phyloP scores from a whole-genome alignment of 2,888 invertebrate species.

The Drosophila koepferae region DNA sequence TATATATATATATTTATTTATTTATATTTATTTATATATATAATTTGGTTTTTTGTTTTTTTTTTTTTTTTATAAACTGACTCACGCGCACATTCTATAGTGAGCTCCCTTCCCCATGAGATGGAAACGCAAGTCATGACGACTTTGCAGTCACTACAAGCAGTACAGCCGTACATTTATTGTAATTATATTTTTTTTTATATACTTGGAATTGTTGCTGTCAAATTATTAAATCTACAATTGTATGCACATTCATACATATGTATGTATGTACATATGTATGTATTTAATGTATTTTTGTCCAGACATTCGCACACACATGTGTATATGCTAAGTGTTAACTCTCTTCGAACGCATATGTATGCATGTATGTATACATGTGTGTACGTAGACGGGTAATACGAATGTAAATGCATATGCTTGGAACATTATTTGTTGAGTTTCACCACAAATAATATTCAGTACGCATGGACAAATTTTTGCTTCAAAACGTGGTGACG shows the following conservation, averaged over 20 bases:
- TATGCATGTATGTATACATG: neutral
- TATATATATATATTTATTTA: no score
- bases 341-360: neutral
- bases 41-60: no score
- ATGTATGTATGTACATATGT: neutral
- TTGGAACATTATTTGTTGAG: constrained; percentile 2
- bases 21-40: no score
- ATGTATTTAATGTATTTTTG: neutral
- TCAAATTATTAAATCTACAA: constrained; percentile 3
- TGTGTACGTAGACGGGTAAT: neutral
- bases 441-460: constrained; percentile 19
- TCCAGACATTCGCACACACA: neutral
- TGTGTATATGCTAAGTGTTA: no score
- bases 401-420: neutral
- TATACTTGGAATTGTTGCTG: constrained; percentile 9
- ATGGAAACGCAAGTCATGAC: constrained; percentile 53
- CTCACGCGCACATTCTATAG: constrained; percentile 29
- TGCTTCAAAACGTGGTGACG: constrained; percentile 2
- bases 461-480: neutral
- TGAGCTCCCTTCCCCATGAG: constrained; percentile 24
- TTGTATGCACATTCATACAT: neutral
- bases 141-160: constrained; percentile 23
- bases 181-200: constrained; percentile 27
- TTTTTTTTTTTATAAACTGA: no score
- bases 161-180: constrained; percentile 16